Conservation (phyloP, 2,888 invertebrate species). For the Chaetogeoica ovagalla region DNA sequence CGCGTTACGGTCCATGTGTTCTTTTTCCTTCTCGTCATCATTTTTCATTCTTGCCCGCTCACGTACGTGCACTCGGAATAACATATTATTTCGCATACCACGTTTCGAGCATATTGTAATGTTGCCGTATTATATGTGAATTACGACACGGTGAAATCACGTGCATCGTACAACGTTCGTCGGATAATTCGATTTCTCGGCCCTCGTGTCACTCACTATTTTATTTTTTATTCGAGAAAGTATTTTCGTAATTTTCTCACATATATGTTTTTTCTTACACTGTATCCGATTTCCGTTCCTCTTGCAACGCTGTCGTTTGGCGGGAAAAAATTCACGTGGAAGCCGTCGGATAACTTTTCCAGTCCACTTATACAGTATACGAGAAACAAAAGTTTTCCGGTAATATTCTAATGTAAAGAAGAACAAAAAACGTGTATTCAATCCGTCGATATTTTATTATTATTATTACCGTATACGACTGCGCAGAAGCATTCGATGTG, state of each 20-base stretch:
- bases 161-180: not conserved
- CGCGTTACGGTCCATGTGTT: too few species aligned
- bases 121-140: slow-evolving; percentile 15
- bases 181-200: slow-evolving; percentile 26
- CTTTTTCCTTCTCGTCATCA: too few species aligned
- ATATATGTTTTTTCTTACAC: not conserved
- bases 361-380: slow-evolving; percentile 7
- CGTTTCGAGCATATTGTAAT: too few species aligned
- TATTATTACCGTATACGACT: not conserved
- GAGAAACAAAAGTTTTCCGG: slow-evolving; percentile 25
- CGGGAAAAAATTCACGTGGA: slow-evolving; percentile 42
- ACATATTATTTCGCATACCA: slow-evolving; percentile 9
- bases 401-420: slow-evolving; percentile 19
- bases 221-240: not conserved
- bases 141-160: slow-evolving; percentile 24
- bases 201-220: not conserved
- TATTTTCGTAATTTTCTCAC: slow-evolving; percentile 12
- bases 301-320: not conserved
- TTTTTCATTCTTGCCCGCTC: too few species aligned
- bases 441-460: not conserved
- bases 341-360: slow-evolving; percentile 28
- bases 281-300: not conserved
- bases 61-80: not conserved
- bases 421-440: not conserved
- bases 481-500: too few species aligned